These are phyloP conservation scores for Nansenia antarctica DNA, from an alignment of 2,113 vertebrate genomes.

Conservation along the genomic window DNA sequence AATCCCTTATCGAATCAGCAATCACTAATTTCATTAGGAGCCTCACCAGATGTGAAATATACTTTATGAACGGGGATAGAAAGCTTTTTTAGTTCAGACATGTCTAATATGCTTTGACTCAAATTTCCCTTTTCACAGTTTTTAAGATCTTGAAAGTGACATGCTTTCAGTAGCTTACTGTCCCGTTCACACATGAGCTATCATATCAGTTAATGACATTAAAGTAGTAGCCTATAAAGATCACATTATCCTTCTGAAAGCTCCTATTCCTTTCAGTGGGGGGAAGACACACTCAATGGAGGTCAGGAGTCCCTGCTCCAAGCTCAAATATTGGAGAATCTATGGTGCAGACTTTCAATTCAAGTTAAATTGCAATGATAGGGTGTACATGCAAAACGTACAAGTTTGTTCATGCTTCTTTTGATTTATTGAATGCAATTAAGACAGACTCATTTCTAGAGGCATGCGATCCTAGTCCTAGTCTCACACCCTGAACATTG, in stretches of 20 bases:
- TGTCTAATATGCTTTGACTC: background rate
- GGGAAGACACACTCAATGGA: too few species aligned
- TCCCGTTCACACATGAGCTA: background rate
- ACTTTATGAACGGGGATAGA: background rate
- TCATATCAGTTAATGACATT: background rate
- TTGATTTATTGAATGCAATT: too few species aligned
- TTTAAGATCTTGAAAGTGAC: background rate
- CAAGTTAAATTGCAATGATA: too few species aligned
- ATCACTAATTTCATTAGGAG: slow-evolving; percentile 6
- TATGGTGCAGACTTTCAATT: too few species aligned
- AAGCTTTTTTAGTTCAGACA: background rate
- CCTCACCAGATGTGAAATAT: background rate
- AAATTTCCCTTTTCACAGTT: background rate
- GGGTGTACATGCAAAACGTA: too few species aligned
- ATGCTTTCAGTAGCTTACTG: background rate
- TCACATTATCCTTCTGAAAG: background rate
- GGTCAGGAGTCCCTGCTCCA: too few species aligned
- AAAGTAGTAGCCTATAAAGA: background rate
- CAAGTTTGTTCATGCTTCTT: too few species aligned
- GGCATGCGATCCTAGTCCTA: background rate
- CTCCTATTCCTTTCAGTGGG: background rate
- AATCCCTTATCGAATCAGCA: slow-evolving; percentile 1
- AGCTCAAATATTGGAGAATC: too few species aligned
- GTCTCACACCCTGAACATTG: background rate
- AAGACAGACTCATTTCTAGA: background rate